These are phyloP conservation scores for Chelonoidis abingdonii DNA, from an alignment of 2,113 vertebrate species.

Conservation along the genomic window DNA sequence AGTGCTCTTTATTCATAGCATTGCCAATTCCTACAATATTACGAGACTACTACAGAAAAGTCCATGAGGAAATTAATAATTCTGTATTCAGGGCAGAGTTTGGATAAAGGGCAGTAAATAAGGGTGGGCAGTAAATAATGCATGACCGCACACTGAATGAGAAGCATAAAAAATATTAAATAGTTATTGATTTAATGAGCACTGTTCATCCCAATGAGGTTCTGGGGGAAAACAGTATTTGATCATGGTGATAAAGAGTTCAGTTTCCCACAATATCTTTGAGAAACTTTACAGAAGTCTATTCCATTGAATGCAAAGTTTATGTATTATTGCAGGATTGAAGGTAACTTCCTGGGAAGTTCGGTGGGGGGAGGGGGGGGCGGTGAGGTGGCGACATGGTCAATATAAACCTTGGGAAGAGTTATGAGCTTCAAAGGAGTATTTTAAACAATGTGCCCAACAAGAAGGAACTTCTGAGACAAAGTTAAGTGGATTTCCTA, in stretches of 20 bases:
- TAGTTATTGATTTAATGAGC: neutral
- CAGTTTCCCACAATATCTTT: neutral
- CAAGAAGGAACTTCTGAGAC: neutral
- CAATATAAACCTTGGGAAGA: neutral
- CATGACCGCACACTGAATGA: neutral
- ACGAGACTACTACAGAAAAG: neutral
- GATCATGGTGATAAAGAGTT: neutral
- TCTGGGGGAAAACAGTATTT: neutral
- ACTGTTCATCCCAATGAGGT: neutral
- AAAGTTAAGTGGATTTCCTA: neutral
- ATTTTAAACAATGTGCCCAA: neutral
- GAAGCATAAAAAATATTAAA: neutral
- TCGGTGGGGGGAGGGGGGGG: no score
- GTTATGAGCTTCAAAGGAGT: neutral
- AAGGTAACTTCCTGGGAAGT: neutral
- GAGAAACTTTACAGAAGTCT: neutral
- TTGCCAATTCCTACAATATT: neutral
- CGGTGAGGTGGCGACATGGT: no score
- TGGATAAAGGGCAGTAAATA: neutral
- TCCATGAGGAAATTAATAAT: neutral
- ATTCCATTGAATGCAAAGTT: neutral
- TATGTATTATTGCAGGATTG: neutral
- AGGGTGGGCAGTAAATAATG: rapidly evolving
- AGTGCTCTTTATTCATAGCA: neutral
- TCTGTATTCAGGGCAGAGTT: neutral